Conservation (phyloP, 2,797 vertebrate species). For the Lacerta agilis region DNA sequence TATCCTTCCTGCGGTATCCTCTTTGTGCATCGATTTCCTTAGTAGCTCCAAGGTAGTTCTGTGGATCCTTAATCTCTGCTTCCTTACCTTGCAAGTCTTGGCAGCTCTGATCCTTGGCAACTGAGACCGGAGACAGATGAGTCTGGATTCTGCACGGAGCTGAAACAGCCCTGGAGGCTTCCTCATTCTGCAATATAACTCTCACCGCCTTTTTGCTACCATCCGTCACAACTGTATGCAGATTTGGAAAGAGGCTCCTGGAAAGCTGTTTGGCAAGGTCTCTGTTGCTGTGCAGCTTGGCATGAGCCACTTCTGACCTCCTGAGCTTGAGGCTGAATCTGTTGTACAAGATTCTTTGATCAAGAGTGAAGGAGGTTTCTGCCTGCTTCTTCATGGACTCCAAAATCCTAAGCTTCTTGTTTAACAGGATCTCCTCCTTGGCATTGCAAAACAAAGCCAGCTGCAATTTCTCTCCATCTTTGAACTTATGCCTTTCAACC, state of each 20-base stretch:
- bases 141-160: not conserved
- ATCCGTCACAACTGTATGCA: not conserved
- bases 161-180: not conserved
- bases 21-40: not conserved
- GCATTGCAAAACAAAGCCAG: slow-evolving; percentile 50
- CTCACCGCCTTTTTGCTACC: slow-evolving; percentile 20
- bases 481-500: not conserved
- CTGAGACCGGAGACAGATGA: not conserved
- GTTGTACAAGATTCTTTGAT: slow-evolving; percentile 65
- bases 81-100: not conserved
- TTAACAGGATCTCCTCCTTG: slow-evolving; percentile 53
- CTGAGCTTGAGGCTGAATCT: slow-evolving; percentile 44
- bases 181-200: not conserved
- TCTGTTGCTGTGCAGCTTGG: slow-evolving; percentile 8
- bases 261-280: slow-evolving; percentile 45
- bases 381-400: slow-evolving; percentile 60
- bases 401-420: slow-evolving; percentile 52
- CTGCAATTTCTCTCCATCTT: slow-evolving; percentile 32
- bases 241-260: not conserved
- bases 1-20: not conserved
- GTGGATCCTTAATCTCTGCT: not conserved
- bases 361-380: slow-evolving; percentile 34
- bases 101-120: not conserved
- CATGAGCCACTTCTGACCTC: slow-evolving; percentile 50
- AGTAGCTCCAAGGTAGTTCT: not conserved